Percentiles rank a stretch among this genome's conserved stretches.
phyloP scores from a whole-genome alignment of 2,113 vertebrate genomes.

The Callospermophilus lateralis region DNA sequence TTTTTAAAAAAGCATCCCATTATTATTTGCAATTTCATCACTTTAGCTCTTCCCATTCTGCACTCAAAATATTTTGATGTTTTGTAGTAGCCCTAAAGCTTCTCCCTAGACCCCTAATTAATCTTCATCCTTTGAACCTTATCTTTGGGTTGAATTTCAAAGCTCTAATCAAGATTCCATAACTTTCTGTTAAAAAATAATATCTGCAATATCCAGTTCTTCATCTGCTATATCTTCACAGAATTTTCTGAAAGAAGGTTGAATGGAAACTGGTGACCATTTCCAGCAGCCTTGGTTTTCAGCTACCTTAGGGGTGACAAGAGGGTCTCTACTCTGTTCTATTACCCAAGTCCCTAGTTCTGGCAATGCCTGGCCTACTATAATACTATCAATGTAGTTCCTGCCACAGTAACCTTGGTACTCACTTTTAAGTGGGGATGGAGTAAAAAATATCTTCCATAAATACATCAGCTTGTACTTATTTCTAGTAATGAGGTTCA shows the following conservation, averaged over 20 bases:
- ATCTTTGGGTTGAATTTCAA: constrained; percentile 25
- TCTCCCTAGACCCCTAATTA: not conserved
- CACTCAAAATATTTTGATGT: not conserved
- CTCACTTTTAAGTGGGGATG: not conserved
- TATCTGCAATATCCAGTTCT: not conserved
- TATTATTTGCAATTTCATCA: not conserved
- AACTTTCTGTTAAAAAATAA: not conserved
- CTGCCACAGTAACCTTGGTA: not conserved
- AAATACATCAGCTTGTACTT: not conserved
- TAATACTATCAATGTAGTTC: not conserved
- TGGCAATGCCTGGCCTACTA: not conserved
- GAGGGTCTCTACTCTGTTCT: not conserved
- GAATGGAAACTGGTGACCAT: not conserved
- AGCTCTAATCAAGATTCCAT: constrained; percentile 33
- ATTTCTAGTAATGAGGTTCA: not conserved
- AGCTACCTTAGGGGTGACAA: not conserved
- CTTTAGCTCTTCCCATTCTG: not conserved
- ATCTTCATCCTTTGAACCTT: not conserved
- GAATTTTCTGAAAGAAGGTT: not conserved
- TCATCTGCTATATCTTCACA: not conserved
- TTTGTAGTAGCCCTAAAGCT: not conserved
- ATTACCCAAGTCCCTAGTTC: not conserved
- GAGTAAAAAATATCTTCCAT: not conserved
- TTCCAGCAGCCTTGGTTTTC: not conserved
- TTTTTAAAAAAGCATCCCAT: not conserved